Percentiles rank a stretch among this genome's conserved stretches.
These are phyloP conservation scores for Trachelus iudaicus DNA, from an alignment of 2,888 invertebrate species.

Conservation along the genomic window DNA sequence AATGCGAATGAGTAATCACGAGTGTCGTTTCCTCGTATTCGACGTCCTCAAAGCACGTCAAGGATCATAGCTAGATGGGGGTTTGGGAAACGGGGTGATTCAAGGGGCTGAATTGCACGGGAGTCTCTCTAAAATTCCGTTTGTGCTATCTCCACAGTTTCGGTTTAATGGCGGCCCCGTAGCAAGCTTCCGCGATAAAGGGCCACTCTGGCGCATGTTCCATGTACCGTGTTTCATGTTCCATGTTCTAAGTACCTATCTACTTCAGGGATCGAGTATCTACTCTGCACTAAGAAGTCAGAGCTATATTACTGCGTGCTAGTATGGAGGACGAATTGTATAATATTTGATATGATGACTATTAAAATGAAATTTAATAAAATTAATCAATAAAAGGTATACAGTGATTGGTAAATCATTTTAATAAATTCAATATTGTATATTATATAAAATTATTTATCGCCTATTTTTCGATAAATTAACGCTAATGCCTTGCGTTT, in stretches of 20 bases:
- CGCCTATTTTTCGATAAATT: not conserved
- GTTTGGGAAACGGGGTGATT: slow-evolving; percentile 30
- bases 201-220: not conserved
- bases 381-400: not conserved
- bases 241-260: not conserved
- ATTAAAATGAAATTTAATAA: not conserved
- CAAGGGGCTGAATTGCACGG: slow-evolving; percentile 32
- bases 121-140: slow-evolving; percentile 29
- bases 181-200: slow-evolving; percentile 6
- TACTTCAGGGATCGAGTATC: not conserved
- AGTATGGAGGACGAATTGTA: not conserved
- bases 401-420: not conserved
- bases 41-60: not conserved
- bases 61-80: slow-evolving; percentile 1
- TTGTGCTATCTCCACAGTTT: slow-evolving; percentile 30
- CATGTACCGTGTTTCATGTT: not conserved
- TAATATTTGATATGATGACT: not conserved
- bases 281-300: not conserved
- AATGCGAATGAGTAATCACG: slow-evolving; percentile 49
- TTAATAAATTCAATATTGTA: not conserved
- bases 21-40: slow-evolving; percentile 37
- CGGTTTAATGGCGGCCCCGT: slow-evolving; percentile 27
- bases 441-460: not conserved
- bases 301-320: not conserved
- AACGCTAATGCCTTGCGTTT: not conserved